phyloP scores from a whole-genome alignment of 2,797 vertebrate species.

The Xenentodon cancila region DNA sequence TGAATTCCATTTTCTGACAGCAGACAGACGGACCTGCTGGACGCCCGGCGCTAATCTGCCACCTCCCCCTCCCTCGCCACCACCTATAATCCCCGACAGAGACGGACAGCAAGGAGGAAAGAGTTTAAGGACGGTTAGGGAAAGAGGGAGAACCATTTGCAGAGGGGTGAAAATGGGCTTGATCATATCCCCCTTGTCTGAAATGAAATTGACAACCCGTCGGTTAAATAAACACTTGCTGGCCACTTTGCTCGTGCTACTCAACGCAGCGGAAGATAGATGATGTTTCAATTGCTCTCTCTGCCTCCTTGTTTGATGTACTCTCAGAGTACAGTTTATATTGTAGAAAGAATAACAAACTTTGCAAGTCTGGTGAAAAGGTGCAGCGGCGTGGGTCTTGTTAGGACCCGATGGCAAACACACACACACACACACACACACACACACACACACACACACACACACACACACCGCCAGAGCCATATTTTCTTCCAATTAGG shows the following conservation, averaged over 20 bases:
- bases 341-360: slow-evolving; percentile 64
- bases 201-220: slow-evolving; percentile 49
- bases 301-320: slow-evolving; percentile 60
- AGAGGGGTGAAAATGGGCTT: slow-evolving; percentile 54
- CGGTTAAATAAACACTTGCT: slow-evolving; percentile 67
- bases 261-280: slow-evolving; percentile 63
- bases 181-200: slow-evolving; percentile 51
- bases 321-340: slow-evolving; percentile 36
- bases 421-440: not conserved
- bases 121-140: slow-evolving; percentile 37
- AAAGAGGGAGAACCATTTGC: slow-evolving; percentile 28
- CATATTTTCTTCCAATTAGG: slow-evolving; percentile 63
- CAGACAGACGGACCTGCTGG: slow-evolving; percentile 74
- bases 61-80: slow-evolving; percentile 48
- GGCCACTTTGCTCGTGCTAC: slow-evolving; percentile 64
- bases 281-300: slow-evolving; percentile 56
- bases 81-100: slow-evolving; percentile 73
- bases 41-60: slow-evolving; percentile 71
- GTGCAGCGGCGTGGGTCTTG: slow-evolving; percentile 35
- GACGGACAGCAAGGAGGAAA: slow-evolving; percentile 25
- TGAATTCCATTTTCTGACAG: slow-evolving; percentile 81
- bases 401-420: slow-evolving; percentile 42
- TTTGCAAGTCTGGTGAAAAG: slow-evolving; percentile 32
- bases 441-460: too few relatives aligned
- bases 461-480: slow-evolving; percentile 9